These are phyloP conservation scores for Agonopterix subpropinquella DNA, from an alignment of 2,888 invertebrate species.

Conservation along the genomic window DNA sequence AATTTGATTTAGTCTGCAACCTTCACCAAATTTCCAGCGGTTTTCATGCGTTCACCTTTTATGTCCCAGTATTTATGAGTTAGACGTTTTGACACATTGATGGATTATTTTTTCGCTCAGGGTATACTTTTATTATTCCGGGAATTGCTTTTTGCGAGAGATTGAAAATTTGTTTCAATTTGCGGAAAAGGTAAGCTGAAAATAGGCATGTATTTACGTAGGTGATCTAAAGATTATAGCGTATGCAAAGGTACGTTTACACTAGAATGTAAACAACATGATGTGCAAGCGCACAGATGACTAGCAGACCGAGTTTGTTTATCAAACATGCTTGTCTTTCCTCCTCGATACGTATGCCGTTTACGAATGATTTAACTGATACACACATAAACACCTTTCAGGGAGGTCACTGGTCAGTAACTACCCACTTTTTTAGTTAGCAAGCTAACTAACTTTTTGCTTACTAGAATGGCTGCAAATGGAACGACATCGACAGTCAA, in stretches of 20 bases:
- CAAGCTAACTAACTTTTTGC: too few relatives aligned
- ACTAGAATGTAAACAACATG: slow-evolving; percentile 30
- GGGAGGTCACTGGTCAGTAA: too few relatives aligned
- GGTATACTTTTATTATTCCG: slow-evolving; percentile 2
- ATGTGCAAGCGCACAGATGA: slow-evolving; percentile 41
- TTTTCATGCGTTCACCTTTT: slow-evolving; percentile 3
- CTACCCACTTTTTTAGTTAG: too few relatives aligned
- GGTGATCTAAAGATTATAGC: neutral
- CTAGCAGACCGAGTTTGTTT: slow-evolving; percentile 47
- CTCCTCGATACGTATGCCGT: slow-evolving; percentile 5
- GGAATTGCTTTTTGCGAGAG: slow-evolving; percentile 4
- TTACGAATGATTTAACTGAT: too few relatives aligned
- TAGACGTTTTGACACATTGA: slow-evolving; percentile 24
- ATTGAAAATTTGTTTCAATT: slow-evolving; percentile 10
- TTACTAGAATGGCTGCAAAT: too few relatives aligned
- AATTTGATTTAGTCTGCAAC: slow-evolving; percentile 19
- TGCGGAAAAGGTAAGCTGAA: neutral
- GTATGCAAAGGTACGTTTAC: slow-evolving; percentile 8
- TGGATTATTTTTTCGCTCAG: slow-evolving; percentile 11
- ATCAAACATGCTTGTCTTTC: slow-evolving; percentile 47
- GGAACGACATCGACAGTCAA: too few relatives aligned
- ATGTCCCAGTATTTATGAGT: slow-evolving; percentile 14
- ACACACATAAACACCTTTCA: too few relatives aligned
- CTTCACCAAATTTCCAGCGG: slow-evolving; percentile 11
- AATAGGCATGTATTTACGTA: neutral